Evolutionary conservation across 2,797 vertebrate species (phyloP).

Genomic region (Dicrostonyx torquatus): DNA sequence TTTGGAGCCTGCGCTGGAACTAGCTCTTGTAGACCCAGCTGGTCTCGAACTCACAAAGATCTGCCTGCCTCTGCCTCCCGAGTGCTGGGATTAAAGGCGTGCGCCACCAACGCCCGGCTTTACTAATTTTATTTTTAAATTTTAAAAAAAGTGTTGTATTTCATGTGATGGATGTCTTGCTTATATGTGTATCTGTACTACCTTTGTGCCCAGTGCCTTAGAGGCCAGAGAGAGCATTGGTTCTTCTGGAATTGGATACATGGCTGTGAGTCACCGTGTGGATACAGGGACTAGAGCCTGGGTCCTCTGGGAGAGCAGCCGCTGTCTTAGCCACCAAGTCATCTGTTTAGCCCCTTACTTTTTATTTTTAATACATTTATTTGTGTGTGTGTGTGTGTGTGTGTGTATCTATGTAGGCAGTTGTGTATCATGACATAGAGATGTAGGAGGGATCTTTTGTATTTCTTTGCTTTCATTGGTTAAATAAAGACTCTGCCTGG

Average conservation of each 20-base stretch:
- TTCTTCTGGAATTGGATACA: not conserved
- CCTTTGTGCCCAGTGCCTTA: not conserved
- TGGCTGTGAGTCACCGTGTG: not conserved
- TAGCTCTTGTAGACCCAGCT: no score
- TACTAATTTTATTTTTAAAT: not conserved
- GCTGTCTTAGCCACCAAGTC: not conserved
- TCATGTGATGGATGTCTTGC: not conserved
- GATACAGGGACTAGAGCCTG: not conserved
- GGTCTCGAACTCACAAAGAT: no score
- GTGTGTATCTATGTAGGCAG: not conserved
- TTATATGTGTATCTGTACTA: not conserved
- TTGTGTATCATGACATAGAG: not conserved
- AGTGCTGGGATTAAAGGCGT: no score
- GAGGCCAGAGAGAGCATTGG: not conserved
- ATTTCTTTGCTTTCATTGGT: no score
- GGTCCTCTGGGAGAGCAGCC: not conserved
- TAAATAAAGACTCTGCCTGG: no score
- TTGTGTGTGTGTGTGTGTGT: not conserved
- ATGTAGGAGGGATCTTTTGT: no score
- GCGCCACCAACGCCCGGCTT: no score
- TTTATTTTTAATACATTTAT: not conserved
- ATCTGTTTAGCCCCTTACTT: not conserved
- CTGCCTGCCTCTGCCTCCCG: no score
- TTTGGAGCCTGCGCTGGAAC: no score
- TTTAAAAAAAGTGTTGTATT: not conserved